These are phyloP conservation scores for Melanargia galathea DNA, from an alignment of 2,888 invertebrate species.

Conservation along the genomic window DNA sequence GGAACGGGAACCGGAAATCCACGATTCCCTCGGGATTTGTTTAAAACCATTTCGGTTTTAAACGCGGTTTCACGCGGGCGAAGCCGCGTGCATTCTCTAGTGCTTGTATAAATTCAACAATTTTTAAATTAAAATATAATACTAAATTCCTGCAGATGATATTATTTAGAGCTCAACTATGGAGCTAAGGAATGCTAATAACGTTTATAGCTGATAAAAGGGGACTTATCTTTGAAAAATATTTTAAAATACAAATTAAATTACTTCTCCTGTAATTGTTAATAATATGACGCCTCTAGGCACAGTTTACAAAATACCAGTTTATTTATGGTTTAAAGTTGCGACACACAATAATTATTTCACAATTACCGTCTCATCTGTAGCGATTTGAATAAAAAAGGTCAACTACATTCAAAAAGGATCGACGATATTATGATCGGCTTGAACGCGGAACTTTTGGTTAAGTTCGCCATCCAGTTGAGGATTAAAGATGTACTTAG, in stretches of 20 bases:
- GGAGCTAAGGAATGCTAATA: too few relatives aligned
- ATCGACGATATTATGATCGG: conserved; percentile 21
- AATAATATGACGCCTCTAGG: conserved; percentile 13
- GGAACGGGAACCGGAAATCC: too few relatives aligned
- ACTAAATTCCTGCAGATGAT: too few relatives aligned
- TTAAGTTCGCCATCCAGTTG: conserved; percentile 10
- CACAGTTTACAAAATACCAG: neutral
- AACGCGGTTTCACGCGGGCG: too few relatives aligned
- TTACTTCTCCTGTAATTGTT: neutral
- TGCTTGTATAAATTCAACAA: too few relatives aligned
- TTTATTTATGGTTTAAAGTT: conserved; percentile 32
- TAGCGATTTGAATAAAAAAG: conserved; percentile 35
- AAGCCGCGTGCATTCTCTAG: too few relatives aligned
- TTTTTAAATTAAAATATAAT: too few relatives aligned
- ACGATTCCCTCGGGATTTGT: too few relatives aligned
- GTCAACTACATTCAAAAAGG: conserved; percentile 37
- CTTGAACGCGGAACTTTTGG: conserved; percentile 25
- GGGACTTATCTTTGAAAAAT: too few relatives aligned
- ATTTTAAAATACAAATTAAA: neutral
- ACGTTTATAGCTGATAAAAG: too few relatives aligned
- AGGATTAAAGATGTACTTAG: neutral
- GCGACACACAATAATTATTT: conserved; percentile 40
- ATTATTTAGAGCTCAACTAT: too few relatives aligned
- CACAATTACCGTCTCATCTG: conserved; percentile 40
- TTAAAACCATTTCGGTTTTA: too few relatives aligned